Evolutionary conservation across 2,113 vertebrate species (phyloP).

Genomic region (Myodes glareolus): DNA sequence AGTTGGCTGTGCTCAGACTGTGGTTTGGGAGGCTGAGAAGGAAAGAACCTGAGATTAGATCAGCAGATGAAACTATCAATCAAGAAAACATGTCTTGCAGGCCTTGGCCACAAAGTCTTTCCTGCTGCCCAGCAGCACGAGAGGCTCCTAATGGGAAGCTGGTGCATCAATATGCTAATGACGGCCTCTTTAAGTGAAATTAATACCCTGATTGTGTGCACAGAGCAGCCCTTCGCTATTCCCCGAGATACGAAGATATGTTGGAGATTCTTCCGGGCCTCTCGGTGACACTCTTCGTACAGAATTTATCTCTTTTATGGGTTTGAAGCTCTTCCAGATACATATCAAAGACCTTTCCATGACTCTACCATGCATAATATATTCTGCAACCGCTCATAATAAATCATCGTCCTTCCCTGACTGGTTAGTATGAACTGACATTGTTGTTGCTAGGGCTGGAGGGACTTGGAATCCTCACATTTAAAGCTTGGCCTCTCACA

Average conservation of each 20-base stretch:
- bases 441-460: slow-evolving; percentile 9
- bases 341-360: slow-evolving; percentile 85
- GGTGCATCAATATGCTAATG: slow-evolving; percentile 42
- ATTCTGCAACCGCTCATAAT: slow-evolving; percentile 84
- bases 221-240: slow-evolving; percentile 36
- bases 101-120: slow-evolving; percentile 5
- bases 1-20: not conserved
- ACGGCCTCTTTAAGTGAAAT: slow-evolving; percentile 78
- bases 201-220: slow-evolving; percentile 59
- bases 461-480: not conserved
- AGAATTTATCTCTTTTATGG: slow-evolving; percentile 85
- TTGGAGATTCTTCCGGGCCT: slow-evolving; percentile 75
- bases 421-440: slow-evolving; percentile 60
- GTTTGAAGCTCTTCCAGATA: slow-evolving; percentile 85
- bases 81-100: accelerated
- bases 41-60: not conserved
- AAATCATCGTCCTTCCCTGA: slow-evolving; percentile 83
- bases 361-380: slow-evolving; percentile 85
- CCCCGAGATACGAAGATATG: slow-evolving; percentile 70
- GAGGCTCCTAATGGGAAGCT: not conserved
- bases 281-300: slow-evolving; percentile 82
- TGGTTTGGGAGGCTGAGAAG: not conserved
- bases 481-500: not conserved
- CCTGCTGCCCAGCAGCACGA: not conserved
- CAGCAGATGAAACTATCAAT: not conserved